Evolutionary conservation across 2,797 vertebrate genomes (phyloP).

Genomic region (Rhinophrynus dorsalis): DNA sequence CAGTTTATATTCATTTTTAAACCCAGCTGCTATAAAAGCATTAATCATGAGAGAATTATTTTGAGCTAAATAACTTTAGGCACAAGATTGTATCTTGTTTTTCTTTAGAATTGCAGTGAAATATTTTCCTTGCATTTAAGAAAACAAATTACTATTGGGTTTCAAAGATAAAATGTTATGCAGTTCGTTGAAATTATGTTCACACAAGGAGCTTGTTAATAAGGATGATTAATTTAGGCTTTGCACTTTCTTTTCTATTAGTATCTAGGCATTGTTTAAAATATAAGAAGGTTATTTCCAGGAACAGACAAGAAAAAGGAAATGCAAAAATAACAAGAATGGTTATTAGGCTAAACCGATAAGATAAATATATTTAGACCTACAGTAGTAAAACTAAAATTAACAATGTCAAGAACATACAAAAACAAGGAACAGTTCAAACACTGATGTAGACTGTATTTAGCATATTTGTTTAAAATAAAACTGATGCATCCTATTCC

Average conservation of each 20-base stretch:
- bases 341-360: not conserved
- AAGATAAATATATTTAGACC: not conserved
- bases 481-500: no score
- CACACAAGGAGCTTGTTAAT: constrained; percentile 1
- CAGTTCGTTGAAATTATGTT: constrained; percentile 10
- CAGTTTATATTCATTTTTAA: constrained; percentile 56
- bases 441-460: not conserved
- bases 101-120: constrained; percentile 17
- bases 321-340: not conserved
- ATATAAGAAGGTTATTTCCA: not conserved
- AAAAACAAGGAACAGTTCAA: not conserved
- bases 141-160: constrained; percentile 29
- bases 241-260: not conserved
- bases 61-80: constrained; percentile 48
- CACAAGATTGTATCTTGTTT: constrained; percentile 33
- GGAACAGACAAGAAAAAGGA: not conserved
- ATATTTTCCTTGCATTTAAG: constrained; percentile 15
- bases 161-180: constrained; percentile 29
- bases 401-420: not conserved
- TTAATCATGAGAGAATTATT: constrained; percentile 55
- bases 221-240: constrained; percentile 8
- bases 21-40: constrained; percentile 56
- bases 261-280: not conserved
- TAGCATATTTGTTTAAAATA: not conserved
- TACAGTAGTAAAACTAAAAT: not conserved